phyloP scores from a whole-genome alignment of 2,888 invertebrate genomes.

The Drosophila paracracens region DNA sequence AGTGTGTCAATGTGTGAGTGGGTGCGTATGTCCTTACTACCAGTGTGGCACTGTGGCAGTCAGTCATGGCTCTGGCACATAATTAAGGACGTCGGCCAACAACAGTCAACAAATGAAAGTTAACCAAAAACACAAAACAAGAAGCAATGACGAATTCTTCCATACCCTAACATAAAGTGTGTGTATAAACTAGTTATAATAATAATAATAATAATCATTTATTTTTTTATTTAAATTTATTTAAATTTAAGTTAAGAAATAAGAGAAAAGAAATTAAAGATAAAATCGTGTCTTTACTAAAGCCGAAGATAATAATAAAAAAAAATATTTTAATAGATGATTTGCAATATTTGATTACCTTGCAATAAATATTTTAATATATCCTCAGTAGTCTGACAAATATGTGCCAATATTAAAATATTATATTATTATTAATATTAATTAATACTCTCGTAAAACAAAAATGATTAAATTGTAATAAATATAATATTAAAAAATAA shows the following conservation, averaged over 20 bases:
- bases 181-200: background rate
- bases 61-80: conserved; percentile 79
- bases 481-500: background rate
- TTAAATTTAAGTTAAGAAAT: background rate
- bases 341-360: background rate
- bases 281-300: background rate
- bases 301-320: background rate
- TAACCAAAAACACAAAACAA: background rate
- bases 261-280: too few relatives aligned
- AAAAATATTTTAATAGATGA: background rate
- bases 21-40: conserved; percentile 48
- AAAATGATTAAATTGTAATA: background rate
- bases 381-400: background rate
- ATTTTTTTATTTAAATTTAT: too few relatives aligned
- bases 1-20: conserved; percentile 40
- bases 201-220: background rate
- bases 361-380: background rate
- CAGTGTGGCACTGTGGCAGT: conserved; percentile 73
- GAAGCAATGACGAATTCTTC: background rate
- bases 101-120: conserved; percentile 56
- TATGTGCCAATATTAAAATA: background rate
- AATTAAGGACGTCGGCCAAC: conserved; percentile 73
- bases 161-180: conserved; percentile 25
- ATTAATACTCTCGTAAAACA: background rate
- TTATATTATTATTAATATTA: background rate